Evolutionary conservation across 2,888 invertebrate genomes (phyloP), one percentile per base, ranked within the genome.

Genomic region (Patella pellucida): DNA sequence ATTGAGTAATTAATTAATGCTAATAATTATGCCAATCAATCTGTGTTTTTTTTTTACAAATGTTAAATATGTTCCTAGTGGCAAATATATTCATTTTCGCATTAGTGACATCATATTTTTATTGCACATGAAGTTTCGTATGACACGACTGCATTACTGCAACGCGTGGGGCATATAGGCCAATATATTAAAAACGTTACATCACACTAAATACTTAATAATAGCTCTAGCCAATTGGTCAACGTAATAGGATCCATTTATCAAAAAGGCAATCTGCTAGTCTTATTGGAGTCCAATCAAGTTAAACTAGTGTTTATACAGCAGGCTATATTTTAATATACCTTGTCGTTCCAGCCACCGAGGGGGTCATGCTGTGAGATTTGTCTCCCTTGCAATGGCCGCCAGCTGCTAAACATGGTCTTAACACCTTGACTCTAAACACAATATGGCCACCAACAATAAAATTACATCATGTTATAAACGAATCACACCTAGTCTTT

Each of bases 341-440:
- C 62, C 62, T 23, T 23, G 23, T 14, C n/a, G 19, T 62, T 23
- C 23, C 23, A 62, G 23, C 19, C 23, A 23, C 23, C 19, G 19
- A 62, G 19, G 19, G 19, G 12, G 19, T 62, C 62, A 12, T 62
- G 62, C 62, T 62, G 62, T 11, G 62, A 62, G 62, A 62, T 62
- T 62, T 62, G 62, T 62, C 62, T 62, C 62, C 62, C 62, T 62
- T 62, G 62, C 62, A 62, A 62, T 62, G 62, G 19, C 62, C 62
- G 19, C 62, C 62, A 62, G 62, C 62, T 62, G 62, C 62, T 23
- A 23, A 62, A 19, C 9, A 23, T 14, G 62, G 23, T 23, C 23
- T 62, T 19, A 62, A 62, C 62, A 62, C 62, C 23, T 62, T 62
- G 62, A 62, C 19, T 62, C 62, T 62, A 62, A 62, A 62, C 62